Evolutionary conservation across 2,113 vertebrate species (phyloP), one percentile per base, ranked within the genome.

Genomic region (Paramormyrops kingsleyae): DNA sequence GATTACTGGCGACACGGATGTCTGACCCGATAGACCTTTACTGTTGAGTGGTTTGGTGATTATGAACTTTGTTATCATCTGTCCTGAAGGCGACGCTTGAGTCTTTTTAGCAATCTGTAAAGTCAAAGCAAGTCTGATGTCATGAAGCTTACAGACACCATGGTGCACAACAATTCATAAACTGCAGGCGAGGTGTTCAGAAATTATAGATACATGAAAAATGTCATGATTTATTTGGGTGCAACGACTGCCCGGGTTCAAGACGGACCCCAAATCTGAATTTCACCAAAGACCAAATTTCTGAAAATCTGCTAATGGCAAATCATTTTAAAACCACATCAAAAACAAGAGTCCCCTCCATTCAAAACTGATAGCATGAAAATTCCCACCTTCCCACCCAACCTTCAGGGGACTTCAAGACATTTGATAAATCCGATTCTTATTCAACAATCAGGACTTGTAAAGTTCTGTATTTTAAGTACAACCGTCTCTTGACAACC

Each of bases 11-110:
- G 97, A 95, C 0, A 97, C 96, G 85, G 98, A 96, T 9, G 97
- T 97, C 95, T 98, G 97, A 92, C 97, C 96, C 87, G 91, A 93
- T 66, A 99, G 95, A 88, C 96, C 96, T 97, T 99, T 99, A 96
- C 96, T 99, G 96, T 97, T 99, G 42, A 99, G 96, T 39, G 98
- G 97, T 94, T 99, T 99, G 90, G 98, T 97, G 95, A 99, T 98
- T 94, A 99, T 99, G 89, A 98, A 95, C 94, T 99, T 99, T 89
- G 97, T 97, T 93, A 98, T 97, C 91, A 99, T 97, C 0, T 98
- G 97, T 59, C 97, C 97, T 87, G 98, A 96, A 24, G 98, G 97
- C 89, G 98, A 98, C 42, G 95, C 97, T 88, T 97, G 96, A 1
- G 96, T 96, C 95, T 99, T 99, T 95, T 99, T 99, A 2, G 98